Evolutionary conservation across 2,113 vertebrate genomes (phyloP).

Genomic region (Xyliphius kryptos): DNA sequence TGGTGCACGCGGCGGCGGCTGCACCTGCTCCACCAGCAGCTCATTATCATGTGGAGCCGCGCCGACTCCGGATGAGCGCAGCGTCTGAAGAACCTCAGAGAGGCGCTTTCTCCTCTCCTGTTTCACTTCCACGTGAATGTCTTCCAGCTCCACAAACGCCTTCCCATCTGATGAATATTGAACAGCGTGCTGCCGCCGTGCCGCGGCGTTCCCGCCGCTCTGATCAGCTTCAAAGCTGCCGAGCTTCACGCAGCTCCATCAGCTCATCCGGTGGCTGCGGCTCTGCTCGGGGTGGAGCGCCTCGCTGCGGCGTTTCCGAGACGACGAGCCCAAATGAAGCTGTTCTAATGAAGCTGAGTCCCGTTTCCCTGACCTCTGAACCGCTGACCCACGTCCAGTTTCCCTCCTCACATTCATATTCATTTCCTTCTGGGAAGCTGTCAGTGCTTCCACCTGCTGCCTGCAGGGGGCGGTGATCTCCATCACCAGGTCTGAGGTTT

Average conservation of each 20-base stretch:
- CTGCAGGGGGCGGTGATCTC: too few relatives aligned
- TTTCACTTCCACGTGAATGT: background rate
- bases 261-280: too few relatives aligned
- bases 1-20: slow-evolving; percentile 7
- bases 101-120: background rate
- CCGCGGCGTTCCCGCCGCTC: slow-evolving; percentile 3
- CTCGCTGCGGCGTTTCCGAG: too few relatives aligned
- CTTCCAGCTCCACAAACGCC: background rate
- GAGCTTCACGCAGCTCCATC: background rate
- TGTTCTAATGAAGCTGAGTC: too few relatives aligned
- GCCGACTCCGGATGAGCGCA: slow-evolving; percentile 19
- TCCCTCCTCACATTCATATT: too few relatives aligned
- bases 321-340: too few relatives aligned
- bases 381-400: too few relatives aligned
- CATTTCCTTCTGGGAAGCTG: too few relatives aligned
- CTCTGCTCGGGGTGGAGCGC: too few relatives aligned
- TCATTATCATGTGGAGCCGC: slow-evolving; percentile 28
- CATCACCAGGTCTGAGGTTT: too few relatives aligned
- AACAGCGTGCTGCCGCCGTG: slow-evolving; percentile 5
- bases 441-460: too few relatives aligned
- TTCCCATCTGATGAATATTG: slow-evolving; percentile 23
- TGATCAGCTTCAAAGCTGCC: slow-evolving; percentile 10
- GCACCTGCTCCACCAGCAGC: slow-evolving; percentile 25
- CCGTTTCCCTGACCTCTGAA: too few relatives aligned
- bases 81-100: slow-evolving; percentile 23